phyloP scores from a whole-genome alignment of 2,888 invertebrate species.

The Limenitis camilla region DNA sequence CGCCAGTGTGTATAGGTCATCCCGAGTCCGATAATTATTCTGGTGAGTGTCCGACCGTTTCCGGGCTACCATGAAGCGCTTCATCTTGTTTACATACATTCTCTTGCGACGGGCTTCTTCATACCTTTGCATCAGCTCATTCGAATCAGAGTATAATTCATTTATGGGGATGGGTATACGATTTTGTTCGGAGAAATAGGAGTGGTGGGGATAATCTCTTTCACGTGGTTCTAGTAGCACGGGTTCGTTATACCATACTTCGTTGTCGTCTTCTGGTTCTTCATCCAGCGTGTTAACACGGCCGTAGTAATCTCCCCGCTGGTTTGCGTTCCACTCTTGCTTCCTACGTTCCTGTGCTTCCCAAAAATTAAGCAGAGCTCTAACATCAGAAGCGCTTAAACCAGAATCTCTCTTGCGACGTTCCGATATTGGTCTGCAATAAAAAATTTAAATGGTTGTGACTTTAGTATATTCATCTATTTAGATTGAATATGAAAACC shows the following conservation, averaged over 20 bases:
- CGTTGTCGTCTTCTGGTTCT: conserved; percentile 68
- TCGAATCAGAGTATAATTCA: conserved; percentile 59
- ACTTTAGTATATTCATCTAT: background rate
- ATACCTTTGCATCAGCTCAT: conserved; percentile 59
- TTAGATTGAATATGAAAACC: background rate
- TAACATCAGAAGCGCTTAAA: conserved; percentile 76
- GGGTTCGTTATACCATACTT: conserved; percentile 76
- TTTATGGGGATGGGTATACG: conserved; percentile 59
- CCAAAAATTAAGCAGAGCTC: conserved; percentile 75
- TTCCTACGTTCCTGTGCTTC: conserved; percentile 75
- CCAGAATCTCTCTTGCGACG: conserved; percentile 77
- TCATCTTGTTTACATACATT: conserved; percentile 67
- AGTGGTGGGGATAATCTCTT: conserved; percentile 57
- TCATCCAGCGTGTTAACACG: conserved; percentile 56
- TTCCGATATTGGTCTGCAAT: conserved; percentile 55
- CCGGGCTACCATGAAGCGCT: conserved; percentile 78
- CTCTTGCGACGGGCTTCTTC: conserved; percentile 68
- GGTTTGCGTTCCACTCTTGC: conserved; percentile 65
- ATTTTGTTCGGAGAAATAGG: conserved; percentile 67
- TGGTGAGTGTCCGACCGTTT: conserved; percentile 68
- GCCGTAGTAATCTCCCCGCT: conserved; percentile 60
- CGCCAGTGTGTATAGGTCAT: conserved; percentile 75
- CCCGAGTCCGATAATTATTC: conserved; percentile 65
- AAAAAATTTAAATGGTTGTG: conserved; percentile 6
- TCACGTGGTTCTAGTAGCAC: conserved; percentile 66